phyloP scores from a whole-genome alignment of 2,113 vertebrate genomes.

The Lathamus discolor region DNA sequence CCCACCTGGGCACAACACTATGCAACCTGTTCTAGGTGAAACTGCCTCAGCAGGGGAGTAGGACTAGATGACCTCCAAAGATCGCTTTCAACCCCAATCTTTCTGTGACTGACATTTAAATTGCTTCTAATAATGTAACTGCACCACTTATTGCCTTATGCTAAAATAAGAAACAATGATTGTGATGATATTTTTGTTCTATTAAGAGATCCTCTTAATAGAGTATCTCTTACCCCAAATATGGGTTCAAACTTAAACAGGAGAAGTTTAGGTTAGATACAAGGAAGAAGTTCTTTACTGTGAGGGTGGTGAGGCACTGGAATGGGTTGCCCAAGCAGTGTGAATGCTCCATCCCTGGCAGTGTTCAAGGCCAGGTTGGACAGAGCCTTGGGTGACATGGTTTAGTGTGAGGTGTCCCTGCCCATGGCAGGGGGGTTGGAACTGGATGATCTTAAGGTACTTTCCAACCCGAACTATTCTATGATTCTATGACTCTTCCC shows the following conservation, averaged over 20 bases:
- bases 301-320: too few species aligned
- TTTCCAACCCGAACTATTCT: background rate
- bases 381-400: background rate
- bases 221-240: too few species aligned
- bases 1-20: background rate
- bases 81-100: background rate
- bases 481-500: background rate
- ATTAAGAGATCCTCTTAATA: background rate
- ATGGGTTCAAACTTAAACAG: too few species aligned
- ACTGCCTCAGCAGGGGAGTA: background rate
- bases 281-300: too few species aligned
- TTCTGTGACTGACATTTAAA: background rate
- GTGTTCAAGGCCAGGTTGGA: background rate
- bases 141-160: background rate
- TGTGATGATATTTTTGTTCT: background rate
- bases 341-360: too few species aligned
- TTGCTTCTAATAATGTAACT: background rate
- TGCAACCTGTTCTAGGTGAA: background rate
- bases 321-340: too few species aligned
- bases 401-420: too few species aligned
- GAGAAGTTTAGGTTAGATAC: too few species aligned
- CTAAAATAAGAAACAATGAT: constrained; percentile 1
- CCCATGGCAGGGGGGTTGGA: background rate
- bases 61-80: background rate
- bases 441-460: background rate